Conservation (phyloP, 2,888 invertebrate species). For the Apodemia hepburni region DNA sequence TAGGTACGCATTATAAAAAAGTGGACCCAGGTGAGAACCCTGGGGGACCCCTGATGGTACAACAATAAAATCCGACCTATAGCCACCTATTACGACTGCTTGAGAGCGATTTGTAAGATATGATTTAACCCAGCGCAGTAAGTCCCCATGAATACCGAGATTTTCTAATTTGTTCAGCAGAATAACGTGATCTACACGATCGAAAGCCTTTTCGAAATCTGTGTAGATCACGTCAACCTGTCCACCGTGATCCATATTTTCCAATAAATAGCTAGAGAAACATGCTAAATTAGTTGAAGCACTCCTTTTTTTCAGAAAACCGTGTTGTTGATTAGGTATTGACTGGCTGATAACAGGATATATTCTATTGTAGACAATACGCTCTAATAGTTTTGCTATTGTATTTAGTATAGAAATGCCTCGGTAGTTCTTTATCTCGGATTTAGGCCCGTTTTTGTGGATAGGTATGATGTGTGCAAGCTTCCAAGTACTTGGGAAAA, state of each 20-base stretch:
- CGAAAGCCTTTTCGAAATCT: too few relatives aligned
- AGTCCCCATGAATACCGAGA: slow-evolving; percentile 26
- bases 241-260: slow-evolving; percentile 20
- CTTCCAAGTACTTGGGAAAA: background rate
- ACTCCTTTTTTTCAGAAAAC: too few relatives aligned
- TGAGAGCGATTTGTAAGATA: slow-evolving; percentile 20
- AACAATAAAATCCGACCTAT: slow-evolving; percentile 22
- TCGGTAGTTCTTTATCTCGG: background rate
- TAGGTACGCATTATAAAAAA: slow-evolving; percentile 17
- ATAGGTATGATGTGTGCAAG: background rate
- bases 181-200: background rate
- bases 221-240: slow-evolving; percentile 29
- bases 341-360: background rate
- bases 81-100: slow-evolving; percentile 24
- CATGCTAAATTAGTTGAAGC: slow-evolving; percentile 19
- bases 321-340: slow-evolving; percentile 18
- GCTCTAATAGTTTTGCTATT: slow-evolving; percentile 5
- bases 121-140: slow-evolving; percentile 27
- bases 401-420: slow-evolving; percentile 12
- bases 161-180: slow-evolving; percentile 19
- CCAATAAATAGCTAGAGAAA: slow-evolving; percentile 12
- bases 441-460: background rate
- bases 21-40: slow-evolving; percentile 21
- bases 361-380: background rate
- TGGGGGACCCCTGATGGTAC: slow-evolving; percentile 23